These are phyloP conservation scores for Eristalis intricaria DNA, from an alignment of 2,888 invertebrate species.

Conservation along the genomic window DNA sequence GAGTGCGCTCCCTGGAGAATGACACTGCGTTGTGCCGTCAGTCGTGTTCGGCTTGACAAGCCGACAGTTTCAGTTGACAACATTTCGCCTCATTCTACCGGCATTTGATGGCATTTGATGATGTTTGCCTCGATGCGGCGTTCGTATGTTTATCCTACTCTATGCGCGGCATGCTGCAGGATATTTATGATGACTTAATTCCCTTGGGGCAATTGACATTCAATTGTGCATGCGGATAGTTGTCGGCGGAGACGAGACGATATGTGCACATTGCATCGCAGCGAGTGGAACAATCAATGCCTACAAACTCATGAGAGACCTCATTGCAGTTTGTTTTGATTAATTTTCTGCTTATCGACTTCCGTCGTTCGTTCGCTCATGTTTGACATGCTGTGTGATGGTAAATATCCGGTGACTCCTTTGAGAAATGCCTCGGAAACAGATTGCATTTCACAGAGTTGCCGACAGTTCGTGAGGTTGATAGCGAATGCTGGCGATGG, in stretches of 20 bases:
- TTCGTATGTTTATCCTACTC: slow-evolving; percentile 46
- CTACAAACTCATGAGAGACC: slow-evolving; percentile 50
- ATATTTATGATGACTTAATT: slow-evolving; percentile 72
- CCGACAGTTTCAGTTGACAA: slow-evolving; percentile 64
- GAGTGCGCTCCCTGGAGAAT: slow-evolving; percentile 42
- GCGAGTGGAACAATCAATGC: slow-evolving; percentile 56
- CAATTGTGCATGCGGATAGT: slow-evolving; percentile 62
- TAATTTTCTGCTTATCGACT: slow-evolving; percentile 72
- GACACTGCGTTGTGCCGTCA: slow-evolving; percentile 12
- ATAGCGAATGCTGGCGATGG: background rate
- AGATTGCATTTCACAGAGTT: slow-evolving; percentile 56
- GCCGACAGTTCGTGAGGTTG: slow-evolving; percentile 31
- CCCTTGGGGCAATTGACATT: slow-evolving; percentile 70
- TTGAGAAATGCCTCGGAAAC: slow-evolving; percentile 60
- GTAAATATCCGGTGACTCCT: slow-evolving; percentile 72
- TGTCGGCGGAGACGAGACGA: background rate
- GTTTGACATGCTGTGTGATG: slow-evolving; percentile 65
- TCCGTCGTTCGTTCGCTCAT: slow-evolving; percentile 62
- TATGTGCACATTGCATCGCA: slow-evolving; percentile 13
- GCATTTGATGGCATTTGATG: slow-evolving; percentile 66
- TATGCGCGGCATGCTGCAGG: slow-evolving; percentile 60
- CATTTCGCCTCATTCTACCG: slow-evolving; percentile 49
- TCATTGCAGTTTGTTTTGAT: slow-evolving; percentile 71
- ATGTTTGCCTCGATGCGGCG: slow-evolving; percentile 58
- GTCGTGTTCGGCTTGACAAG: slow-evolving; percentile 32